These are phyloP conservation scores for Helogale parvula DNA, from an alignment of 2,113 vertebrate genomes.

Conservation along the genomic window DNA sequence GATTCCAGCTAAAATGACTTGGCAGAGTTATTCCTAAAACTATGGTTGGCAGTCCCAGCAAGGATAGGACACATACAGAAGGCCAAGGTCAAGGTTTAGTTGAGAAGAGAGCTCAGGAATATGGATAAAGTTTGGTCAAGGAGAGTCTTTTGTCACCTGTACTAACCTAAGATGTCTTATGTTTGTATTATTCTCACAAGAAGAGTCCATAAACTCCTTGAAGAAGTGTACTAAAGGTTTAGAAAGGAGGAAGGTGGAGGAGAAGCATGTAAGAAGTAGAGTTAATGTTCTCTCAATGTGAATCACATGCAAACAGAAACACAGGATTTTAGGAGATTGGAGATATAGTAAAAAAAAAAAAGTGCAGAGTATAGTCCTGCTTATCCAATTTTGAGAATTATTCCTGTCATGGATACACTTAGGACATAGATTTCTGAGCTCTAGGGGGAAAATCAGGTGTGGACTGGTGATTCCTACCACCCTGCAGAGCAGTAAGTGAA, in stretches of 20 bases:
- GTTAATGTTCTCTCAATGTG: background rate
- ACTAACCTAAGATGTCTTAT: background rate
- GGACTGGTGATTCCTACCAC: background rate
- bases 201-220: background rate
- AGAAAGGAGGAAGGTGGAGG: background rate
- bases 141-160: background rate
- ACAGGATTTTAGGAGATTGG: background rate
- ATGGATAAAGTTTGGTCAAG: background rate
- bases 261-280: background rate
- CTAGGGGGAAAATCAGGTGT: background rate
- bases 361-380: too few relatives aligned
- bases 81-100: background rate
- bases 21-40: background rate
- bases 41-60: background rate
- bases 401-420: background rate
- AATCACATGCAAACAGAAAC: background rate
- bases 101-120: background rate
- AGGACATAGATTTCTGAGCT: background rate
- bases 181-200: background rate
- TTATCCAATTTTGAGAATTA: background rate
- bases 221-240: background rate
- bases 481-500: background rate
- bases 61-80: background rate
- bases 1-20: background rate
- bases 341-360: background rate